Base-by-base conservation (phyloP, 2,888 invertebrate species). In the Temnothorax unifasciatus region DNA sequence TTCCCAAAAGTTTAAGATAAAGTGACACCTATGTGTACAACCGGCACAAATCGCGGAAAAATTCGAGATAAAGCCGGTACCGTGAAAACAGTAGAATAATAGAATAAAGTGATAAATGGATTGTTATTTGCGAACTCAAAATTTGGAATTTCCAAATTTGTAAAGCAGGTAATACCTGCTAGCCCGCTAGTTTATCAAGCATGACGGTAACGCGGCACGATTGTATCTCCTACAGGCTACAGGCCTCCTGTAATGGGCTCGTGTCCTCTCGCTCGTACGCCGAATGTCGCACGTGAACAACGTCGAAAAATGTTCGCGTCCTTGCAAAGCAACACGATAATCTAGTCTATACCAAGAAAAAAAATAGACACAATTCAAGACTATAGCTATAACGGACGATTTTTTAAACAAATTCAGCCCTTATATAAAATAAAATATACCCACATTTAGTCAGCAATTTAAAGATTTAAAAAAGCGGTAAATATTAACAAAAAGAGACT, bases 201-300 rank as follows among this genome's bases (percentile, higher is more conserved):
- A 88, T 84, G 90, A 89, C 88, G 84, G 86, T 85, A 87, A 87
- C 88, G 90, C 88, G 85, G 90, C 89, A 90, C 90, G 90, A 87
- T 90, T 90, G 85, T 90, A 90, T 90, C 90, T 90, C 89, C 29
- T 29, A 29, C 29, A 29, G 29, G 29, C 29, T 88, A 82, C 87
- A 88, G 82, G 87, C 83, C 84, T 79, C 44, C 63, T 81, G 52
- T 90, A 90, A 90, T 90, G 90, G 87, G 74, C 66, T 68, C 66
- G 68, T 64, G 64, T 57, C 66, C 79, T 52, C 82, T 73, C 63
- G 41, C 59, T 29, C 69, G 71, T 52, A 73, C 66, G 69, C 57
- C 69, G 73, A 57, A 38, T 64, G 84, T 83, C 63, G 21, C 85
- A 50, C 81, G 84, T 77, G 83, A 82, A 82, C 87, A 34, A 79